phyloP scores from a whole-genome alignment of 2,888 invertebrate species.

The Agonopterix subpropinquella region DNA sequence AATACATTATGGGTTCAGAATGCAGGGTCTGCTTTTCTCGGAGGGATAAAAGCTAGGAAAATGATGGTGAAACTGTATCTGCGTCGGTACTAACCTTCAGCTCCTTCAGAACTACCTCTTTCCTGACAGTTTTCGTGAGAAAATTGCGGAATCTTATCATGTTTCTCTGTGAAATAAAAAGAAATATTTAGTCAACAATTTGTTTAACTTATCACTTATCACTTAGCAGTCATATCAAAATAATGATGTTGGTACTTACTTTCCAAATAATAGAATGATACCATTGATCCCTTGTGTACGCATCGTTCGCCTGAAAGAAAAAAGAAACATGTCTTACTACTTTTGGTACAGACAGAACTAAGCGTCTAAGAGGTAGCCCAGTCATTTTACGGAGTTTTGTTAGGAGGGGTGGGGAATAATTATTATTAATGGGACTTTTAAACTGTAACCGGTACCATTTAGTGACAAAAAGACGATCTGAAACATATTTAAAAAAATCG shows the following conservation, averaged over 20 bases:
- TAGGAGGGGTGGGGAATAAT: too few species aligned
- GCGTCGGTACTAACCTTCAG: conserved; percentile 75
- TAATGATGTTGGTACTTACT: conserved; percentile 60
- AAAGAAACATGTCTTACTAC: too few species aligned
- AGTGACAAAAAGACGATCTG: too few species aligned
- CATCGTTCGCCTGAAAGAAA: conserved; percentile 81
- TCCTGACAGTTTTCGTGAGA: conserved; percentile 79
- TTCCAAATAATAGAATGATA: conserved; percentile 87
- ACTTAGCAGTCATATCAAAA: conserved; percentile 1
- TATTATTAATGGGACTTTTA: too few species aligned
- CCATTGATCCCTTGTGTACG: conserved; percentile 89
- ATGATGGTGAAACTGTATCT: not conserved
- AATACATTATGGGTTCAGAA: not conserved
- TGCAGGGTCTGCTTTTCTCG: not conserved
- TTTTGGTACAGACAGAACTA: too few species aligned
- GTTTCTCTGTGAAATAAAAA: conserved; percentile 77
- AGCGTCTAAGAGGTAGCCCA: too few species aligned
- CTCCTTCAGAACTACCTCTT: conserved; percentile 84
- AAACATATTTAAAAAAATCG: too few species aligned
- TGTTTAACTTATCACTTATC: not conserved
- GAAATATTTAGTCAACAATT: not conserved
- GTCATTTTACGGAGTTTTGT: too few species aligned
- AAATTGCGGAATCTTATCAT: conserved; percentile 84
- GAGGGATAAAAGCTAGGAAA: not conserved
- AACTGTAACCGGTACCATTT: too few species aligned